Conservation (phyloP, 2,797 vertebrate genomes). For the Pteropus rufus region DNA sequence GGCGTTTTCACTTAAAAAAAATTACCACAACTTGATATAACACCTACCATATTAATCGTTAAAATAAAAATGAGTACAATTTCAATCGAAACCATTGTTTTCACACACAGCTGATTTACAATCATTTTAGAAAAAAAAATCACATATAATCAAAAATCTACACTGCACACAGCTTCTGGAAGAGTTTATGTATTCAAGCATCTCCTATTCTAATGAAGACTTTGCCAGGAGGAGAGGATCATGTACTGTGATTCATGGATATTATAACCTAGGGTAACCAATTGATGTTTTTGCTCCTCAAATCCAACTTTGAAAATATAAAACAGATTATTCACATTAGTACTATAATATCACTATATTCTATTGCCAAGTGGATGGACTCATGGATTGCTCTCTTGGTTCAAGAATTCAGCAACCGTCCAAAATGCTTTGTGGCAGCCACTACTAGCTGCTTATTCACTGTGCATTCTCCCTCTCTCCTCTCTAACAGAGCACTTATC, state of each 20-base stretch:
- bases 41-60: not conserved
- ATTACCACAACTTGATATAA: constrained; percentile 20
- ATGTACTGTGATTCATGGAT: not conserved
- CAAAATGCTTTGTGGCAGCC: not conserved
- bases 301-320: not conserved
- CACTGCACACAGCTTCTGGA: not conserved
- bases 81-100: not conserved
- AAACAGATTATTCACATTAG: not conserved
- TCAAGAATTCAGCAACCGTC: not conserved
- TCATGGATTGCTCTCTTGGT: not conserved
- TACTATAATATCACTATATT: not conserved
- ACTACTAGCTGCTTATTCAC: not conserved
- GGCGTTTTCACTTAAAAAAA: not conserved
- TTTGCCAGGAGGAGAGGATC: not conserved
- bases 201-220: not conserved
- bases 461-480: not conserved
- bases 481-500: not conserved
- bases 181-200: constrained; percentile 21
- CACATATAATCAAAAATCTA: not conserved
- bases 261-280: not conserved
- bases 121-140: constrained; percentile 16
- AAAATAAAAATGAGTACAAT: constrained; percentile 31
- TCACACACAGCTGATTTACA: not conserved
- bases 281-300: not conserved
- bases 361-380: not conserved